These are phyloP conservation scores for Ostrea denselamellosa DNA, from an alignment of 1,140 invertebrate species.

Conservation along the genomic window DNA sequence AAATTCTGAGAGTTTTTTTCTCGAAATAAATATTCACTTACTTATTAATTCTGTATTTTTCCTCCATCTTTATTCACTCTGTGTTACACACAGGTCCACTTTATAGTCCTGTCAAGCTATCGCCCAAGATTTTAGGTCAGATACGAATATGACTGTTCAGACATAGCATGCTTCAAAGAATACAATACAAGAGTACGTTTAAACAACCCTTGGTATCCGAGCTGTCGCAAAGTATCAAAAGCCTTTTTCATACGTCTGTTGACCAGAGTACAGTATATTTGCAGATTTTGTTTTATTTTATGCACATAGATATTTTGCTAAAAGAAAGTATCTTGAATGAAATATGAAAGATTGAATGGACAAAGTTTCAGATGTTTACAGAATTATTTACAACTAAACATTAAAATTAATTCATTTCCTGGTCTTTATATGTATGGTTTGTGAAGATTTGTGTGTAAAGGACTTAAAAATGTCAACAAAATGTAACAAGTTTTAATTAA, in stretches of 20 bases:
- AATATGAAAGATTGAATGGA: no score
- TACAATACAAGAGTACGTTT: neutral
- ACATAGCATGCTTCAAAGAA: neutral
- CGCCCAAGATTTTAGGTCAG: neutral
- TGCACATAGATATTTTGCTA: neutral
- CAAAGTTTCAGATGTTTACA: no score
- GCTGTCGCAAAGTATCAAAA: neutral
- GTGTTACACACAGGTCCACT: neutral
- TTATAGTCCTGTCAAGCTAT: neutral
- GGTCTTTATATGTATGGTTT: no score
- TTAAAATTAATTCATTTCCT: neutral
- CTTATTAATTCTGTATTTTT: slow-evolving; percentile 11
- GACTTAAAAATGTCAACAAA: no score
- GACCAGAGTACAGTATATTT: neutral
- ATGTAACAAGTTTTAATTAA: no score
- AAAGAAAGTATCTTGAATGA: no score
- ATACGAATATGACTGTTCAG: neutral
- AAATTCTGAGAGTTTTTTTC: neutral
- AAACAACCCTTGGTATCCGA: neutral
- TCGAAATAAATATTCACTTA: neutral
- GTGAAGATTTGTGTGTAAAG: no score
- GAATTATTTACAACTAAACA: no score
- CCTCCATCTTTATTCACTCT: neutral
- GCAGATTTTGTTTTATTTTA: neutral
- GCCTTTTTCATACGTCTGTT: neutral